Percentiles rank a stretch among this genome's conserved stretches.
Evolutionary conservation across 2,888 invertebrate species (phyloP).

Genomic region (Drosophila greeni): DNA sequence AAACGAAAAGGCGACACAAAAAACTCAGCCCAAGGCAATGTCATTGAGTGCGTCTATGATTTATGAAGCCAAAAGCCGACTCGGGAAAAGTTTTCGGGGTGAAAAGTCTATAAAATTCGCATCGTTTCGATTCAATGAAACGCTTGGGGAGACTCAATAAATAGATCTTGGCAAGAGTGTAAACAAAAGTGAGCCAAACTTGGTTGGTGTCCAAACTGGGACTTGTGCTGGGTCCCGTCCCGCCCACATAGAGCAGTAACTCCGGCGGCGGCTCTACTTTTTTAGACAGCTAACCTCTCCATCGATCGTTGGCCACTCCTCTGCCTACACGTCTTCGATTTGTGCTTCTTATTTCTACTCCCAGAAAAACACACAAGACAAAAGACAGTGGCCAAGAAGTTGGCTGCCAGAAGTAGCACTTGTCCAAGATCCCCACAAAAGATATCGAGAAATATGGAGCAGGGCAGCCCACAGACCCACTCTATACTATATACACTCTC

Average conservation of each 20-base stretch:
- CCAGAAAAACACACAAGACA: slow-evolving; percentile 45
- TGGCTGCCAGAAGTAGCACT: slow-evolving; percentile 47
- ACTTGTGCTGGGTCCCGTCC: slow-evolving; percentile 7
- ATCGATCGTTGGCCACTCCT: slow-evolving; percentile 43
- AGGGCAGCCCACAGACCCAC: slow-evolving; percentile 40
- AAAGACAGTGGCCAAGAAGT: slow-evolving; percentile 53
- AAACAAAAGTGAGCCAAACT: slow-evolving; percentile 38
- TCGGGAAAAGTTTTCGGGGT: slow-evolving; percentile 21
- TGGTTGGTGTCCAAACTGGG: slow-evolving; percentile 33
- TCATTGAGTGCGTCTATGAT: slow-evolving; percentile 23
- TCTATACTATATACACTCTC: neutral
- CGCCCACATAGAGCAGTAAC: slow-evolving; percentile 25
- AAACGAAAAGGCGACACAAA: slow-evolving; percentile 10
- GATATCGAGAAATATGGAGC: slow-evolving; percentile 42
- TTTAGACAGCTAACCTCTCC: slow-evolving; percentile 25
- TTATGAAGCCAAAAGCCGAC: slow-evolving; percentile 21
- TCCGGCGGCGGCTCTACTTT: slow-evolving; percentile 14
- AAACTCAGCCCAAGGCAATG: slow-evolving; percentile 30
- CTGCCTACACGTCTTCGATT: slow-evolving; percentile 27
- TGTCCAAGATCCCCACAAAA: slow-evolving; percentile 45
- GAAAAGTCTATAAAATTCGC: slow-evolving; percentile 31
- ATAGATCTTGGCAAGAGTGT: slow-evolving; percentile 56
- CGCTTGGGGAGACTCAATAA: slow-evolving; percentile 62
- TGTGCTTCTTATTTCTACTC: neutral
- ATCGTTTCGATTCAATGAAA: slow-evolving; percentile 57